Conservation (phyloP, 2,888 invertebrate species). For the Litoditis marina region DNA sequence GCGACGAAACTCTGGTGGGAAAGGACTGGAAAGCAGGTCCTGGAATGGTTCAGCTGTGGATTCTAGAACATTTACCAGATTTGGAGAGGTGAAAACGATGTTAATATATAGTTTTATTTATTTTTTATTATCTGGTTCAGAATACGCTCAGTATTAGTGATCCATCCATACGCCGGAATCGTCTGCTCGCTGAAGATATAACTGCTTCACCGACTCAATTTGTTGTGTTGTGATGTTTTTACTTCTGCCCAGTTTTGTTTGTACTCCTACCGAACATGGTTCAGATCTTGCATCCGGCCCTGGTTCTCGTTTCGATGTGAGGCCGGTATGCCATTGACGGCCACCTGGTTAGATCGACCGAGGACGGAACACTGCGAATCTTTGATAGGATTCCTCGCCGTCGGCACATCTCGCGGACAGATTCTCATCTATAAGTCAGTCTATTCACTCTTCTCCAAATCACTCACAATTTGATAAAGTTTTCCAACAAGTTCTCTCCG, state of each 20-base stretch:
- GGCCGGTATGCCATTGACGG: constrained; percentile 20
- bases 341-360: constrained; percentile 26
- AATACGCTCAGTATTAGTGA: too few relatives aligned
- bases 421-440: constrained; percentile 29
- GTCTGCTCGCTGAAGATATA: too few relatives aligned
- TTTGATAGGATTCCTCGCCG: constrained; percentile 28
- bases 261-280: not conserved
- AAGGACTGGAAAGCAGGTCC: not conserved
- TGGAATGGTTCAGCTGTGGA: constrained; percentile 10
- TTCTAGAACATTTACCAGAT: constrained; percentile 6
- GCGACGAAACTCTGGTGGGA: constrained; percentile 1
- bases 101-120: too few relatives aligned
- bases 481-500: too few relatives aligned
- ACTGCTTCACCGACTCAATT: not conserved
- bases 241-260: not conserved
- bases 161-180: too few relatives aligned
- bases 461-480: not conserved
- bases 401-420: constrained; percentile 24
- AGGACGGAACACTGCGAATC: constrained; percentile 1
- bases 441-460: not conserved
- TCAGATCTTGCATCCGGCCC: not conserved
- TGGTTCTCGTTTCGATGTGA: constrained; percentile 9
- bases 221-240: not conserved
- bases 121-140: too few relatives aligned
- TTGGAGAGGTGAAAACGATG: too few relatives aligned